phyloP scores from a whole-genome alignment of 1,140 invertebrate species.

The Pentalonia nigronervosa region DNA sequence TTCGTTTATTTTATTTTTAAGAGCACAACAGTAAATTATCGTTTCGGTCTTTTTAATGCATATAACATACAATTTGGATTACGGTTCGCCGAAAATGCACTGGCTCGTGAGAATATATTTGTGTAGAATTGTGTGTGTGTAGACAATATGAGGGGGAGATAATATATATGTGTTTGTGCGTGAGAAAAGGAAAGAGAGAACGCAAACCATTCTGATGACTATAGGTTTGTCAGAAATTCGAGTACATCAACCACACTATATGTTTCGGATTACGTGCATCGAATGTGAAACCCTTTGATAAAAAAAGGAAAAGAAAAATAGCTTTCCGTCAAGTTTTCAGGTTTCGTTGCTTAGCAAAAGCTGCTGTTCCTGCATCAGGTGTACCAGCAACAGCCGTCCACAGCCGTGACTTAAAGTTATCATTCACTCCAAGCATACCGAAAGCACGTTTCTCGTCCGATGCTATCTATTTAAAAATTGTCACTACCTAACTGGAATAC shows the following conservation, averaged over 20 bases:
- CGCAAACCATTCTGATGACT: neutral
- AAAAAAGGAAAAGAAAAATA: conserved; percentile 3
- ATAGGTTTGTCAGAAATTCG: neutral
- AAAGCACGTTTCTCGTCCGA: neutral
- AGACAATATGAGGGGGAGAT: neutral
- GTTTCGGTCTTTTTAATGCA: neutral
- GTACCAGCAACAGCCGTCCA: neutral
- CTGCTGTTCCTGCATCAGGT: neutral
- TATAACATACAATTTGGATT: neutral
- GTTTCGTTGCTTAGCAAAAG: neutral
- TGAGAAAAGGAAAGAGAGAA: neutral
- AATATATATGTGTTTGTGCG: neutral
- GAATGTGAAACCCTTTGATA: neutral
- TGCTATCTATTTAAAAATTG: neutral
- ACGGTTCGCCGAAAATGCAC: neutral
- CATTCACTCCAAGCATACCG: neutral
- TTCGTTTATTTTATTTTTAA: neutral
- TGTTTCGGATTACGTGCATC: conserved; percentile 23
- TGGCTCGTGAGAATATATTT: neutral
- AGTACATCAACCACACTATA: conserved; percentile 11
- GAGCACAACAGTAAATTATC: neutral
- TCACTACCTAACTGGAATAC: neutral
- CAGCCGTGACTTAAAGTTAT: neutral
- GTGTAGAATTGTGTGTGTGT: neutral
- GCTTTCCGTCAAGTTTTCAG: neutral